phyloP scores from a whole-genome alignment of 2,797 vertebrate genomes.

The Luscinia megarhynchos region DNA sequence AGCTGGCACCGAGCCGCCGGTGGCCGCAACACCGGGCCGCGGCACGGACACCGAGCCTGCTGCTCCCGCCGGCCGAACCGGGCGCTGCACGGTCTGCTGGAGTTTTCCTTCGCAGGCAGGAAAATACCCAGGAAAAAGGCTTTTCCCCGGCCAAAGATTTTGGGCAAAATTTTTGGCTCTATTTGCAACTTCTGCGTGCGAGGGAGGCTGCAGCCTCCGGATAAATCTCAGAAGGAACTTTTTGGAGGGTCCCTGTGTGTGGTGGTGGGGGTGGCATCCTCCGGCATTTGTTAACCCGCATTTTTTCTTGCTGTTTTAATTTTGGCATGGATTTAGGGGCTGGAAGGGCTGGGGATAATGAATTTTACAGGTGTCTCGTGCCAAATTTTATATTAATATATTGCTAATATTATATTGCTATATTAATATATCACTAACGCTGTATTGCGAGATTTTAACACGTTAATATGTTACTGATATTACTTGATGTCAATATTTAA shows the following conservation, averaged over 20 bases:
- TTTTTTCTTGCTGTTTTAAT: neutral
- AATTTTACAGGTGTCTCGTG: neutral
- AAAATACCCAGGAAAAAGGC: neutral
- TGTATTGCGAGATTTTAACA: too few species aligned
- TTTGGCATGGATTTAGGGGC: fast-evolving
- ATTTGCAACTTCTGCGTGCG: fast-evolving
- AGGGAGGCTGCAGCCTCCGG: neutral
- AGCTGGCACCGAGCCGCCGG: neutral
- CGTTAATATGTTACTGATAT: too few species aligned
- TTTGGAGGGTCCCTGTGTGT: fast-evolving
- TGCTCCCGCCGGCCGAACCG: neutral
- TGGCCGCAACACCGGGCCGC: fast-evolving
- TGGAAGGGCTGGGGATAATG: neutral
- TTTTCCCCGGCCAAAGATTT: fast-evolving
- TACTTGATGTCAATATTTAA: fast-evolving
- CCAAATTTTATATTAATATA: neutral
- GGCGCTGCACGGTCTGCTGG: fast-evolving
- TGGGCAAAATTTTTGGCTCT: fast-evolving
- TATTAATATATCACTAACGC: too few species aligned
- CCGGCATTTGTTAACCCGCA: fast-evolving
- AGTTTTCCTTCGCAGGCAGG: neutral
- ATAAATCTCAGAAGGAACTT: fast-evolving
- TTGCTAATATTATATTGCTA: neutral
- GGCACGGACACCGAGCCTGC: too few species aligned
- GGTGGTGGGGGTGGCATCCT: neutral